Percentiles rank a stretch among this genome's conserved stretches.
phyloP scores from a whole-genome alignment of 2,888 invertebrate genomes.

The Crematogaster levior region DNA sequence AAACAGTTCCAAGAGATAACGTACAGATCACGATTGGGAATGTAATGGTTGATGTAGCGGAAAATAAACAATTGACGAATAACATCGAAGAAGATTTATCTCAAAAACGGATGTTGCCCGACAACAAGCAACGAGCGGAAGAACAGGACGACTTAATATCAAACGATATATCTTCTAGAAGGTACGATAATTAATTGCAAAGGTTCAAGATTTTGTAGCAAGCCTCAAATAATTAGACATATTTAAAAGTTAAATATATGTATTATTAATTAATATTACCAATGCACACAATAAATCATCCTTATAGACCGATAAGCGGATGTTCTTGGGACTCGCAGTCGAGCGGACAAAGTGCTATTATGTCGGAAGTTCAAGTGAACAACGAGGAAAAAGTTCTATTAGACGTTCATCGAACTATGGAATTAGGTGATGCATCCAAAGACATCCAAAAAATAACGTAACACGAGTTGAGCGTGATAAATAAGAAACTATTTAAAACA shows the following conservation, averaged over 20 bases:
- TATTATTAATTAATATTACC: not conserved
- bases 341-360: conserved; percentile 60
- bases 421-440: not conserved
- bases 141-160: not conserved
- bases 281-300: not conserved
- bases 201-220: not conserved
- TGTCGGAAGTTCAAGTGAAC: conserved; percentile 75
- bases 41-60: conserved; percentile 14
- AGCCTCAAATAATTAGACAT: not conserved
- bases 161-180: conserved; percentile 21
- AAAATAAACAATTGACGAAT: conserved; percentile 75
- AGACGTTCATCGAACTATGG: not conserved
- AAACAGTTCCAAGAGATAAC: conserved; percentile 19
- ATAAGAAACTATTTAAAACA: not conserved
- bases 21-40: conserved; percentile 41
- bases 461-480: not conserved
- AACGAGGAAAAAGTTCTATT: conserved; percentile 16
- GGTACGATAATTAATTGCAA: conserved; percentile 31
- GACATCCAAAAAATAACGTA: not conserved
- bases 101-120: conserved; percentile 64
- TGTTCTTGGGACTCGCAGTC: conserved; percentile 71
- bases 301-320: conserved; percentile 41
- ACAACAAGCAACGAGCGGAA: conserved; percentile 17
- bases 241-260: not conserved
- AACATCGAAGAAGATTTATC: conserved; percentile 77